Conservation (phyloP, 2,888 invertebrate species). For the Dolichomitus sp. region DNA sequence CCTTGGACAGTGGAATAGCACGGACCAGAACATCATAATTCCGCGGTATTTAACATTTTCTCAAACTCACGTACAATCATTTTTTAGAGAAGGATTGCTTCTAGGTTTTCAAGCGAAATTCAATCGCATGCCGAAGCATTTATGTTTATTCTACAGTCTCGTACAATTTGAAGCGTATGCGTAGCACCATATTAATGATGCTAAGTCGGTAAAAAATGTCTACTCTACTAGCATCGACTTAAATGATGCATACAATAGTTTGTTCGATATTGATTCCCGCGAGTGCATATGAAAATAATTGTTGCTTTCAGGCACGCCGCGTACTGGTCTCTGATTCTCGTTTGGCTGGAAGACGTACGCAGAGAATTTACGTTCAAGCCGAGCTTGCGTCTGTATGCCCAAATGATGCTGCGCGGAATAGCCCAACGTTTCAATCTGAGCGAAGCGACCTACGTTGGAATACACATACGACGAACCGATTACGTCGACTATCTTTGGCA, state of each 20-base stretch:
- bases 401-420: slow-evolving; percentile 84
- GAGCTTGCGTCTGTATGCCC: slow-evolving; percentile 86
- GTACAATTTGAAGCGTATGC: too few relatives aligned
- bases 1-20: slow-evolving; percentile 87
- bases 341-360: slow-evolving; percentile 88
- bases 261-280: background rate
- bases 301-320: slow-evolving; percentile 85
- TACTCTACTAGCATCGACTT: background rate
- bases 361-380: slow-evolving; percentile 88
- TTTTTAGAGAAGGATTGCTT: too few relatives aligned
- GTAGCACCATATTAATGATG: too few relatives aligned
- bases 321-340: slow-evolving; percentile 87
- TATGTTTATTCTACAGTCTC: too few relatives aligned
- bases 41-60: slow-evolving; percentile 82
- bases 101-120: too few relatives aligned
- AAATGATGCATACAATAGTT: background rate
- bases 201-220: too few relatives aligned
- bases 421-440: slow-evolving; percentile 77
- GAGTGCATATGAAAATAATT: background rate
- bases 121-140: too few relatives aligned
- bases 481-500: slow-evolving; percentile 88
- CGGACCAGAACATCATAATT: slow-evolving; percentile 88
- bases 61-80: too few relatives aligned
- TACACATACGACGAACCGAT: slow-evolving; percentile 88
- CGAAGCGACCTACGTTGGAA: slow-evolving; percentile 86